Percentiles rank a stretch among this genome's conserved stretches.
Evolutionary conservation across 2,113 vertebrate genomes (phyloP).

Genomic region (Mixornis gularis): DNA sequence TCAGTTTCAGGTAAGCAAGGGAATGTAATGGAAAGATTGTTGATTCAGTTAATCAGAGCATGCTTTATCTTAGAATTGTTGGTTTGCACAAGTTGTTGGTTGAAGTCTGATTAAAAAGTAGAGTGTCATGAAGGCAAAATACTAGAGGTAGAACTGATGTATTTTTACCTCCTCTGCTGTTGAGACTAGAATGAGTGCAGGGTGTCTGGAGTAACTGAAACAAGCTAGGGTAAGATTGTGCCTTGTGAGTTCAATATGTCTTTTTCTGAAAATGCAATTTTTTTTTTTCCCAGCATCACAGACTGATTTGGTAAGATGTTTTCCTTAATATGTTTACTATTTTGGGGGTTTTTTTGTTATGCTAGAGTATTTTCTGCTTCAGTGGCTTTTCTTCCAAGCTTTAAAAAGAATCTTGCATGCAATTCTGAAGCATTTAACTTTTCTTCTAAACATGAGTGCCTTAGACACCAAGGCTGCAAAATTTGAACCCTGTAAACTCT

Average conservation of each 20-base stretch:
- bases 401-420: not conserved
- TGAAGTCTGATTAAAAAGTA: not conserved
- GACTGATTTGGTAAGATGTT: slow-evolving; percentile 63
- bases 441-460: not conserved
- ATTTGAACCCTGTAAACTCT: not conserved
- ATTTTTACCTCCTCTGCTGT: not conserved
- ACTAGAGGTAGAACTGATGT: not conserved
- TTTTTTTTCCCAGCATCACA: slow-evolving; percentile 55
- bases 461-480: not conserved
- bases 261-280: slow-evolving; percentile 30
- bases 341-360: not conserved
- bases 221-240: not conserved
- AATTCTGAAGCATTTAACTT: not conserved
- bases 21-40: not conserved
- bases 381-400: not conserved
- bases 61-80: not conserved
- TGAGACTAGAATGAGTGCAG: not conserved
- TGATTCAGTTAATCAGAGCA: not conserved
- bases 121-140: not conserved
- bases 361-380: not conserved
- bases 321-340: not conserved
- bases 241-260: not conserved
- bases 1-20: not conserved
- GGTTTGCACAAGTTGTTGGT: not conserved
- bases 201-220: not conserved